Evolutionary conservation across 1,140 invertebrate species (phyloP), one percentile per base, ranked within the genome.

Genomic region (Caenorhabditis latens): DNA sequence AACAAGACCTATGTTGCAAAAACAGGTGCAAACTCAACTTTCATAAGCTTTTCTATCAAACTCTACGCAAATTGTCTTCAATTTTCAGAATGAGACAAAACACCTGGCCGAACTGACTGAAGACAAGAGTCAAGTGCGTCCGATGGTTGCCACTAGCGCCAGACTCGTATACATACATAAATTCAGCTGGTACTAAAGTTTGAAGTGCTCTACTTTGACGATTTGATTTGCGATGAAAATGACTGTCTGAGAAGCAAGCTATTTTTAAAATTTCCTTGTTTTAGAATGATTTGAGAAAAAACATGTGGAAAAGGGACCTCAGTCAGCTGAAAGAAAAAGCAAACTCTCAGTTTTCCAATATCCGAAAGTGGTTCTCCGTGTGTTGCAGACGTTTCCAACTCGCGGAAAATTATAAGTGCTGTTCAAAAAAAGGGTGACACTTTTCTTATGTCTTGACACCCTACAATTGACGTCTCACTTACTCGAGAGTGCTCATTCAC

Each of bases 101-200:
- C 71, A 79, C 13, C 71, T 79, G 71, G 24, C 32, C 32, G 32
- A 32, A 32, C 32, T 32, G 32, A 32, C 32, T 32, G 11, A 50
- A 46, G n/a, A 43, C 43, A n/a, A 43, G 42, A 46, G 67, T 71
- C 46, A 71, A 79, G 71, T 79, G 71, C 46, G 46, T 48, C 21
- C 46, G 7, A 79, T n/a, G 43, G 71, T 79, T 79, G 71, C 71
- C 46, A n/a, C 43, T 48, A 79, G 71, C 71, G 13, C 21, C n/a
- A 79, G 71, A 79, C 71, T 24, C 46, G 71, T 32, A 79, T 13
- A 50, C 46, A 50, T 48, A 5, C 71, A 79, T 79, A 50, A 50
- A 79, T 79, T 24, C 46, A 79, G 46, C 71, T 50, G 71, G 71
- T 48, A 50, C 71, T 24, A 79, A 71, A n/a, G n/a, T 50, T 53